phyloP scores from a whole-genome alignment of 2,888 invertebrate genomes.

The Zhuqinia jingwanae region DNA sequence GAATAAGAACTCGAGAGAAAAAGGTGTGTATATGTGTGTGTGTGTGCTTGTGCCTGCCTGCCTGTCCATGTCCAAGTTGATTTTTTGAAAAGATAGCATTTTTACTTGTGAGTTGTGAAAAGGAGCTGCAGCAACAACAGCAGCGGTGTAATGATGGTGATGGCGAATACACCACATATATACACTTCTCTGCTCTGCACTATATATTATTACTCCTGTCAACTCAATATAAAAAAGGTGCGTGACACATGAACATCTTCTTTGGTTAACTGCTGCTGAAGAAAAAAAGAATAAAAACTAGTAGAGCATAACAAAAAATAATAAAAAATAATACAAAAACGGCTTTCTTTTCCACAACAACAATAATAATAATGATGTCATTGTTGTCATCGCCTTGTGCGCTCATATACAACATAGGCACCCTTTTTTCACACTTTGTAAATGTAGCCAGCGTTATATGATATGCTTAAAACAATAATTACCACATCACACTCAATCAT shows the following conservation, averaged over 20 bases:
- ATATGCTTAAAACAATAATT: not conserved
- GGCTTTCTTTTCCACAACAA: not conserved
- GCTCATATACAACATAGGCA: no score
- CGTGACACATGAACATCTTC: constrained; percentile 60
- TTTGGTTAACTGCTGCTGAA: not conserved
- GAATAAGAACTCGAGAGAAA: not conserved
- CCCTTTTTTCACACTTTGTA: constrained; percentile 48
- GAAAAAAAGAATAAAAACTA: constrained; percentile 30
- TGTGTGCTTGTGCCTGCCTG: no score
- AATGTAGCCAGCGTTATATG: constrained; percentile 13
- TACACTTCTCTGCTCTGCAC: not conserved
- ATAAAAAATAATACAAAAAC: no score
- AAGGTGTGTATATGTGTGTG: constrained; percentile 26
- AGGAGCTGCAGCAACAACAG: not conserved
- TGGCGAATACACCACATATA: not conserved
- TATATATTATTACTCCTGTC: constrained; percentile 27
- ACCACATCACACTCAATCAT: not conserved
- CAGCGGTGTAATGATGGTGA: not conserved
- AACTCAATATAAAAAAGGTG: constrained; percentile 54
- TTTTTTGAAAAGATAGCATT: constrained; percentile 30
- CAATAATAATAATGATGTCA: constrained; percentile 56
- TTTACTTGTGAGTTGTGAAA: constrained; percentile 10
- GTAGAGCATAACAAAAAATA: constrained; percentile 43
- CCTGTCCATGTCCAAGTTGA: constrained; percentile 34
- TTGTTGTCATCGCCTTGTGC: constrained; percentile 47